phyloP scores from a whole-genome alignment of 92 coral and sea anemone species.

The Anthopleura xanthogrammica region DNA sequence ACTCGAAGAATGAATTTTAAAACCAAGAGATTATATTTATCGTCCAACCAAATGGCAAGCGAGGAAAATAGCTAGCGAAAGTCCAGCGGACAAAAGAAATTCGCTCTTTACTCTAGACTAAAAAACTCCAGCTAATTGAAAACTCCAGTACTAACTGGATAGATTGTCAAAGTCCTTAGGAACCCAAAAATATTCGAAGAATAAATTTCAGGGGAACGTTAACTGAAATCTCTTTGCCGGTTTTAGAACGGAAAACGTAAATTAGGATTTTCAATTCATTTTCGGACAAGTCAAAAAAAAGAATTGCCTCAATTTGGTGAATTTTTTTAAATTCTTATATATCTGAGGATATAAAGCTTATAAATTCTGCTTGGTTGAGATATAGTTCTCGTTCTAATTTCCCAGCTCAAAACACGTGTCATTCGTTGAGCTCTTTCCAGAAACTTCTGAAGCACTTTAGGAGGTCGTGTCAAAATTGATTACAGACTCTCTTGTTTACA shows the following conservation, averaged over 20 bases:
- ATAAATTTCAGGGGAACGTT: no score
- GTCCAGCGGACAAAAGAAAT: background rate
- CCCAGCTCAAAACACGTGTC: conserved; percentile 23
- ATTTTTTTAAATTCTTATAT: no score
- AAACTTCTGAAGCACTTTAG: conserved; percentile 3
- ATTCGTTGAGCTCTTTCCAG: background rate
- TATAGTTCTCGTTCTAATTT: background rate
- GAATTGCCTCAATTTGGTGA: no score
- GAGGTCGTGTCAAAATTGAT: conserved; percentile 3
- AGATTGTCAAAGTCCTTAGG: no score
- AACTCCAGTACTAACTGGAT: no score
- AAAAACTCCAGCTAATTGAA: background rate
- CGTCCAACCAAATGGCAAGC: conserved; percentile 1
- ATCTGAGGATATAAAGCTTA: background rate
- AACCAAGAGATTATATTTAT: background rate
- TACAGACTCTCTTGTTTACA: conserved; percentile 1
- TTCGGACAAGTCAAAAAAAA: no score
- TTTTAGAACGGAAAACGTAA: no score
- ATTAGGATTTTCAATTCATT: no score
- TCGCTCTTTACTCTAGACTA: background rate
- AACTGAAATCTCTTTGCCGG: no score
- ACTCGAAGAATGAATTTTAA: background rate
- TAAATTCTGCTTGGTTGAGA: background rate
- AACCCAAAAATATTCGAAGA: no score
- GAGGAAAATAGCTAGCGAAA: background rate